These are phyloP conservation scores for Drosophila triauraria DNA, from an alignment of 1,140 invertebrate genomes.

Conservation along the genomic window DNA sequence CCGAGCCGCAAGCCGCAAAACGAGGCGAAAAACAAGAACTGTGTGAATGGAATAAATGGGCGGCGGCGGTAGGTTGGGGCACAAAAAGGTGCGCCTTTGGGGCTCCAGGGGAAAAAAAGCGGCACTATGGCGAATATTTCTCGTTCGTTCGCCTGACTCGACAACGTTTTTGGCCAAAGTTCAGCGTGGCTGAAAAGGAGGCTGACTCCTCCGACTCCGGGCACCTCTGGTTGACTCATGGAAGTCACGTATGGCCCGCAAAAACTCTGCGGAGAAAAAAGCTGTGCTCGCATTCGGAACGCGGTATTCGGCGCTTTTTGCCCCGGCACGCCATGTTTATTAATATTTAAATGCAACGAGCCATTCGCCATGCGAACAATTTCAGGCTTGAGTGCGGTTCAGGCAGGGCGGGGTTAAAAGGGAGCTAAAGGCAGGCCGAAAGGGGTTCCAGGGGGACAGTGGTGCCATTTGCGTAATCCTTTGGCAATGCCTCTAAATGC, in stretches of 20 bases:
- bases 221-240: slow-evolving; percentile 65
- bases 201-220: slow-evolving; percentile 38
- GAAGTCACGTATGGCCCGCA: slow-evolving; percentile 70
- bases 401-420: not conserved
- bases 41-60: slow-evolving; percentile 53
- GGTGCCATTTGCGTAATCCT: slow-evolving; percentile 61
- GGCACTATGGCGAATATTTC: slow-evolving; percentile 34
- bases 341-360: slow-evolving; percentile 84
- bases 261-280: slow-evolving; percentile 33
- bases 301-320: slow-evolving; percentile 74
- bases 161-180: slow-evolving; percentile 74
- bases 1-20: slow-evolving; percentile 41
- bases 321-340: slow-evolving; percentile 80
- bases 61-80: slow-evolving; percentile 7
- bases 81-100: slow-evolving; percentile 57
- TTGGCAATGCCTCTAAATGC: slow-evolving; percentile 55
- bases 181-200: slow-evolving; percentile 45
- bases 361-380: slow-evolving; percentile 72
- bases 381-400: slow-evolving; percentile 73
- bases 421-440: not conserved
- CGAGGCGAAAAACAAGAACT: slow-evolving; percentile 61
- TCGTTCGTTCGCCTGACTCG: slow-evolving; percentile 75
- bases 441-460: not conserved
- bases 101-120: slow-evolving; percentile 34
- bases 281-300: slow-evolving; percentile 58